Conservation (phyloP, 2,113 vertebrate genomes). For the Isichthys henryi region DNA sequence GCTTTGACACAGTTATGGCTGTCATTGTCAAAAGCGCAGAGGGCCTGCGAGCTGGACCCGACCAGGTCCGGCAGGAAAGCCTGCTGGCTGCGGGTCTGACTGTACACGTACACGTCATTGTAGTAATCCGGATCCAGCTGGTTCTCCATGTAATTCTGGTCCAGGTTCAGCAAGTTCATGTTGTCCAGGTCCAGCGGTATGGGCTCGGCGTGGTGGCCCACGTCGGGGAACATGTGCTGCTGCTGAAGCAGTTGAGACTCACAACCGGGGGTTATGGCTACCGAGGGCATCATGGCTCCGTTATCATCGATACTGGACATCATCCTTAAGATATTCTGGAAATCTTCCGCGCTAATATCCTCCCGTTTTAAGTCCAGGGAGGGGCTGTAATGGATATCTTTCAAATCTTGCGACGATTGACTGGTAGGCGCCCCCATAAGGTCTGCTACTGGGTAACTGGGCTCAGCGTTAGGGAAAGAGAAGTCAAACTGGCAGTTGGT, state of each 20-base stretch:
- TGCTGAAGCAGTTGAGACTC: neutral
- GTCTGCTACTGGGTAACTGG: conserved; percentile 1
- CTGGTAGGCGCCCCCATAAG: conserved; percentile 5
- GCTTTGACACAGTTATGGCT: conserved; percentile 48
- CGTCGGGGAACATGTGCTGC: neutral
- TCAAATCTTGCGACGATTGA: neutral
- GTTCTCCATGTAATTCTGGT: conserved; percentile 33
- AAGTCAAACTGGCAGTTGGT: conserved; percentile 26
- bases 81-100: conserved; percentile 33
- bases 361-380: conserved; percentile 26
- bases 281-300: neutral
- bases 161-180: conserved; percentile 22
- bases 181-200: neutral
- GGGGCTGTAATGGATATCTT: conserved; percentile 28
- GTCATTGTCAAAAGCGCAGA: conserved; percentile 19
- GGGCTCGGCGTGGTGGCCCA: neutral
- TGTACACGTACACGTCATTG: conserved; percentile 51
- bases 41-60: conserved; percentile 11
- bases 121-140: conserved; percentile 45
- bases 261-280: neutral
- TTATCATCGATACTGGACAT: conserved; percentile 11
- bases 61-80: conserved; percentile 34
- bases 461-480: conserved; percentile 25
- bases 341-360: conserved; percentile 24
- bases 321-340: conserved; percentile 13